Evolutionary conservation across 1,140 invertebrate genomes (phyloP).

Genomic region (Drosophila kepulauana): DNA sequence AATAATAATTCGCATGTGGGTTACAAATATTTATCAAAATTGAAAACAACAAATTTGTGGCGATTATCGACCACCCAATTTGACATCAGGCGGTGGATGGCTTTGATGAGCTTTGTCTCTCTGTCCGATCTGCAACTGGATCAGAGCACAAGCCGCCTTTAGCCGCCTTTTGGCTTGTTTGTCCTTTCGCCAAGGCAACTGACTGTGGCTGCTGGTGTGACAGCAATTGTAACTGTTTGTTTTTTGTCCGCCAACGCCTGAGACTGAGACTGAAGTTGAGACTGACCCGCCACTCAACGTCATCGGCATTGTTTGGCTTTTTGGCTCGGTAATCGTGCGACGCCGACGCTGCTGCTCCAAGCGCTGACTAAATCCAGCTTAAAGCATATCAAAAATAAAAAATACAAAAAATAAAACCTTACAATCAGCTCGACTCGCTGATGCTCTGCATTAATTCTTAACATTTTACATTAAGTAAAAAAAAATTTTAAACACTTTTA

Average conservation of each 20-base stretch:
- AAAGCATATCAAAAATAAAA: conserved; percentile 9
- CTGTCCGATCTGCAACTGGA: conserved; percentile 2
- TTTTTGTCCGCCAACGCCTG: conserved; percentile 41
- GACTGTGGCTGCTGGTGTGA: neutral
- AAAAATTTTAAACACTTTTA: no score
- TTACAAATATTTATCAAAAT: neutral
- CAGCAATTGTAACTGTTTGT: conserved; percentile 2
- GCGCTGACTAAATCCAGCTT: neutral
- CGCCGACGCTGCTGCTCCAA: conserved; percentile 8
- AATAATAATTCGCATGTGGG: no score
- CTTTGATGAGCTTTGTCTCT: neutral
- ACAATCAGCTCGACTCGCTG: neutral
- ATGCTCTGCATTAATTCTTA: neutral
- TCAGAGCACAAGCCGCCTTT: conserved; percentile 19
- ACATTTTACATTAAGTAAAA: no score
- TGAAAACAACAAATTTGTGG: neutral
- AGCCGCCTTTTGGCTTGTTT: neutral
- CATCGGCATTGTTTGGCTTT: conserved; percentile 52
- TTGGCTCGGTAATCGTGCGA: conserved; percentile 45
- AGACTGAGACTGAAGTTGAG: neutral
- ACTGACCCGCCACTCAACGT: conserved; percentile 45
- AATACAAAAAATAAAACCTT: neutral
- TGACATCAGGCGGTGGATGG: neutral
- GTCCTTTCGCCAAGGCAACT: conserved; percentile 3
- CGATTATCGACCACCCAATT: neutral